Percentiles rank a stretch among this genome's conserved stretches.
phyloP scores from a whole-genome alignment of 1,140 invertebrate species.

The Neodiprion lecontei region DNA sequence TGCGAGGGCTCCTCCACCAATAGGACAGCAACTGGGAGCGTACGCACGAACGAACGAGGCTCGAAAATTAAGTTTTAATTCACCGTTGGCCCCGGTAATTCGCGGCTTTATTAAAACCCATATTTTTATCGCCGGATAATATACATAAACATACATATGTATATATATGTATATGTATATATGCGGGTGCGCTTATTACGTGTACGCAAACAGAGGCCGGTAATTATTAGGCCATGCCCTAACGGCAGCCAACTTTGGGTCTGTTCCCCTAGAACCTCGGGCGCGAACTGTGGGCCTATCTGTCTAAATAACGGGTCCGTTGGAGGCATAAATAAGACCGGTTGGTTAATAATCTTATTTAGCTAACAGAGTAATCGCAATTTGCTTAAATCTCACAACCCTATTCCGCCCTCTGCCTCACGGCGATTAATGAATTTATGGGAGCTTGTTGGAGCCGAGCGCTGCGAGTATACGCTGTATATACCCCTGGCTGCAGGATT shows the following conservation, averaged over 20 bases:
- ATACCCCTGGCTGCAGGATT: constrained; percentile 45
- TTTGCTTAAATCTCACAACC: constrained; percentile 51
- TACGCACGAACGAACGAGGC: neutral
- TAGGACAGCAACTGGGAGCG: neutral
- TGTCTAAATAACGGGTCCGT: constrained; percentile 31
- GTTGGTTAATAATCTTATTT: constrained; percentile 55
- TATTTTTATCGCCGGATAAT: neutral
- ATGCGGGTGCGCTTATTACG: neutral
- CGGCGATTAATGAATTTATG: constrained; percentile 56
- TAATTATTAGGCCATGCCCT: constrained; percentile 2
- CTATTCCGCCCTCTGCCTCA: constrained; percentile 30
- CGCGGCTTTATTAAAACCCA: constrained; percentile 12
- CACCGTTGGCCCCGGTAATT: constrained; percentile 2
- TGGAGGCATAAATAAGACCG: constrained; percentile 50
- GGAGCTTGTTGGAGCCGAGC: constrained; percentile 38
- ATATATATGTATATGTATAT: constrained; percentile 4
- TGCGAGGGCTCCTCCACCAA: neutral
- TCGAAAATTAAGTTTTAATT: constrained; percentile 10
- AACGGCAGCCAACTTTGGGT: neutral
- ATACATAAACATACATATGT: neutral
- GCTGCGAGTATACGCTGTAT: constrained; percentile 25
- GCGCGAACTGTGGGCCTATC: constrained; percentile 11
- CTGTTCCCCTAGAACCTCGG: neutral
- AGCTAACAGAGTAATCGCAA: constrained; percentile 52
- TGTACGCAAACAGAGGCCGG: neutral